Evolutionary conservation across 2,113 vertebrate species (phyloP).

Genomic region (Phylloscopus whistleri): DNA sequence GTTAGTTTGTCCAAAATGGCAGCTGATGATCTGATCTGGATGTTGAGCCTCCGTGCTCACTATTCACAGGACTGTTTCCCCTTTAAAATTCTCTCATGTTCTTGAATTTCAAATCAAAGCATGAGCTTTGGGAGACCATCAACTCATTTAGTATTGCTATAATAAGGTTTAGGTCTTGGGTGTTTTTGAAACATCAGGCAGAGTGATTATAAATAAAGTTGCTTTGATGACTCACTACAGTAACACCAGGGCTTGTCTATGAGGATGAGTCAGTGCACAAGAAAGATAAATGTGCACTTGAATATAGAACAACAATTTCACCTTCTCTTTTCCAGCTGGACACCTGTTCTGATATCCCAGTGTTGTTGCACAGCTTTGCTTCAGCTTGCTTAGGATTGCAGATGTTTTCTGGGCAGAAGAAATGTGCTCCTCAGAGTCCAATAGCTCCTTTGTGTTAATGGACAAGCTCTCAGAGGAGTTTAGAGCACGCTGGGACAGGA

Average conservation of each 20-base stretch:
- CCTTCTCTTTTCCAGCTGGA: neutral
- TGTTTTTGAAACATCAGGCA: constrained; percentile 23
- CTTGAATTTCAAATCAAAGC: neutral
- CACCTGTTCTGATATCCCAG: neutral
- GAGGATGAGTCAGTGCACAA: neutral
- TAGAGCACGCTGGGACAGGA: neutral
- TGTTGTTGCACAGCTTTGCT: neutral
- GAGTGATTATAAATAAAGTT: neutral
- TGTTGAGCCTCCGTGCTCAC: neutral
- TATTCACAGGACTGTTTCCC: neutral
- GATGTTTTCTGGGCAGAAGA: neutral
- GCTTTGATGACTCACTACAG: neutral
- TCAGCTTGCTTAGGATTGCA: neutral
- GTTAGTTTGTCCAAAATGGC: neutral
- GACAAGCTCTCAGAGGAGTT: neutral
- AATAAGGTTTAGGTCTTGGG: neutral
- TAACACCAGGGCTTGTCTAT: neutral
- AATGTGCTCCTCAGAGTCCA: neutral
- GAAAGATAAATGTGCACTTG: neutral
- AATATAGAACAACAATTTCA: neutral
- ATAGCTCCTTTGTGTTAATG: neutral
- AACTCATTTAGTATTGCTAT: neutral
- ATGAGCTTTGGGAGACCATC: neutral
- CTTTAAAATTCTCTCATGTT: neutral
- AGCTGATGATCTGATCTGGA: neutral